Base-by-base conservation (phyloP, 2,888 invertebrate species). In the Platycheirus albimanus region DNA sequence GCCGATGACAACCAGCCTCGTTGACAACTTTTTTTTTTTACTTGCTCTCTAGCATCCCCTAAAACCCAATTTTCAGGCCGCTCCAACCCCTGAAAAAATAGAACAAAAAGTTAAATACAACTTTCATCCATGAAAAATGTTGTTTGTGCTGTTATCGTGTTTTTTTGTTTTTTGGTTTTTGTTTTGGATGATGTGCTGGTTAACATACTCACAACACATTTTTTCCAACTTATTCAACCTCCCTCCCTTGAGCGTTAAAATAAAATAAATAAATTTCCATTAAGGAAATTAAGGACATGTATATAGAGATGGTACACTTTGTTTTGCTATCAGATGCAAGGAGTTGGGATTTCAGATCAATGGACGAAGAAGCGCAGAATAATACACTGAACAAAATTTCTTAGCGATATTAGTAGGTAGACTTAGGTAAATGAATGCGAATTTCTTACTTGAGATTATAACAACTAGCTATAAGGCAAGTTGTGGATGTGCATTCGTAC, bases 161-260 rank as follows among this genome's bases (percentile, higher is more conserved):
- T 51, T 51, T 30, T 30, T 52, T n/a, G n/a, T n/a, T n/a, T n/a
- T n/a, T n/a, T n/a, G n/a, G n/a, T n/a, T n/a, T n/a, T n/a, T n/a
- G n/a, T n/a, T 30, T 33, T 17, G 33, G 11, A 11, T 52, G 30
- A 52, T 52, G 17, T 33, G 15, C 33, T 33, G 52, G 52, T 33
- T 52, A 52, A 52, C 52, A 52, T 51, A 15, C 28, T 52, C 13
- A 52, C 17, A 17, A 52, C 17, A 33, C 43, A 43, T 51, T 51
- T 8, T 51, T 51, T 33, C 30, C 17, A 45, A 0, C 10, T 33
- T 52, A 17, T 10, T 10, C 11, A 5, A 7, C 30, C 0, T 51
- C 15, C 5, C 0, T 13, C 1, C 3, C 6, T 13, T 2, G 11
- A 33, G 30, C 15, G 24, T 3, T 3, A 17, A 17, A 30, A 51